A percentile compares a stretch with the other conserved stretches of the same genome.
phyloP scores from a whole-genome alignment of 2,113 vertebrate genomes.

The Salvelinus alpinus region DNA sequence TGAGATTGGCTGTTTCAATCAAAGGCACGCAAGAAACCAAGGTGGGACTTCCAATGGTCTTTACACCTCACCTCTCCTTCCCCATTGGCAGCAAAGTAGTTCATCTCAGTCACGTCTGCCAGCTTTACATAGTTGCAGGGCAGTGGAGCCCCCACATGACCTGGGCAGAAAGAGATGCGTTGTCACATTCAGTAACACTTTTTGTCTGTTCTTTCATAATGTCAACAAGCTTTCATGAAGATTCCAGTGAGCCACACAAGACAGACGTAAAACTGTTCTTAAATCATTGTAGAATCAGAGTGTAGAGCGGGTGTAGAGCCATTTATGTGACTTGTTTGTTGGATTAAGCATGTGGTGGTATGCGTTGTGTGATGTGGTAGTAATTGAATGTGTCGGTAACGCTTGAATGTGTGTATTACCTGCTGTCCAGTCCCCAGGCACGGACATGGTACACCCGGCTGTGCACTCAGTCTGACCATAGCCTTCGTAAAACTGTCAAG shows the following conservation, averaged over 20 bases:
- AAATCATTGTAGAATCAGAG: too few relatives aligned
- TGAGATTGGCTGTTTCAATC: too few relatives aligned
- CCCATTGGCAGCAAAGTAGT: slow-evolving; percentile 87
- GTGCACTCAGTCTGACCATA: slow-evolving; percentile 97
- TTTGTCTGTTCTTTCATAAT: not conserved
- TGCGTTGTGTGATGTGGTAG: not conserved
- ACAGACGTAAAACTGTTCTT: not conserved
- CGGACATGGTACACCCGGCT: slow-evolving; percentile 85
- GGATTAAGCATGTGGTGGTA: not conserved
- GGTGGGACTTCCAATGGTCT: not conserved
- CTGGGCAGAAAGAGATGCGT: slow-evolving; percentile 58
- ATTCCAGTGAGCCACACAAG: not conserved
- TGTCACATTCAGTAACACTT: not conserved
- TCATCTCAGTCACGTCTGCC: slow-evolving; percentile 94
- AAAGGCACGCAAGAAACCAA: too few relatives aligned
- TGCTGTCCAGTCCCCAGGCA: slow-evolving; percentile 95
- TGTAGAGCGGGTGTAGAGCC: not conserved
- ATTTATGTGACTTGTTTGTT: not conserved
- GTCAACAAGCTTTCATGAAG: too few relatives aligned
- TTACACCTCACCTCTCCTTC: slow-evolving; percentile 89
- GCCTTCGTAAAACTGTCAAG: slow-evolving; percentile 93
- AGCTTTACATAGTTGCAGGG: slow-evolving; percentile 89
- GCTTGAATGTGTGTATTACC: slow-evolving; percentile 66
- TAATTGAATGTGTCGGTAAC: not conserved
- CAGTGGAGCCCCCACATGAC: slow-evolving; percentile 93